phyloP scores from a whole-genome alignment of 2,888 invertebrate genomes.

The Asteroscopus sphinx region DNA sequence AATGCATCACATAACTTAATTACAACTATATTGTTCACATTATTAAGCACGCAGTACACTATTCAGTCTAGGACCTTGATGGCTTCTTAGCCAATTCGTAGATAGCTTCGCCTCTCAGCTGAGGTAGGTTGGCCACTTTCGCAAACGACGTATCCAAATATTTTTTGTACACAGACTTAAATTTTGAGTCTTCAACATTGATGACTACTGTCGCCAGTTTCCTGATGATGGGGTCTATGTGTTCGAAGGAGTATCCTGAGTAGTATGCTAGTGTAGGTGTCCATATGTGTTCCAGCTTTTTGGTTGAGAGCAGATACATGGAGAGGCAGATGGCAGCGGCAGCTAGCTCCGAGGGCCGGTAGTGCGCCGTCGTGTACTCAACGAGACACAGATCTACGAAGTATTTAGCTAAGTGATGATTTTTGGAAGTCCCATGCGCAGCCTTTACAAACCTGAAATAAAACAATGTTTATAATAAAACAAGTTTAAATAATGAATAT shows the following conservation, averaged over 20 bases:
- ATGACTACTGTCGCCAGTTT: conserved; percentile 92
- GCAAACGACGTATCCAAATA: conserved; percentile 90
- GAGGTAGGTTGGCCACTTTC: conserved; percentile 91
- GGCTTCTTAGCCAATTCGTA: conserved; percentile 68
- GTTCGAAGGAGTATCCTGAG: conserved; percentile 92
- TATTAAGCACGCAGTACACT: conserved; percentile 41
- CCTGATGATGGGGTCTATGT: conserved; percentile 92
- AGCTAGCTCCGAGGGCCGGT: conserved; percentile 95
- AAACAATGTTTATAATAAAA: conserved; percentile 7
- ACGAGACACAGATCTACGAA: conserved; percentile 95
- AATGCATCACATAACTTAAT: conserved; percentile 42
- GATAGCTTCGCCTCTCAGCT: conserved; percentile 87
- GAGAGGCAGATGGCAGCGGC: conserved; percentile 95
- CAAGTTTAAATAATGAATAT: no score
- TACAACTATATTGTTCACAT: conserved; percentile 37
- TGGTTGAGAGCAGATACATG: conserved; percentile 88
- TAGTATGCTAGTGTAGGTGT: conserved; percentile 93
- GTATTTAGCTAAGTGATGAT: conserved; percentile 96
- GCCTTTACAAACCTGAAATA: conserved; percentile 90
- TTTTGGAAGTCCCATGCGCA: conserved; percentile 89
- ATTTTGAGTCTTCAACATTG: conserved; percentile 92
- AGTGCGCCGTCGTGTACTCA: conserved; percentile 94
- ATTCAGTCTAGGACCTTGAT: conserved; percentile 46
- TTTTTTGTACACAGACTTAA: conserved; percentile 92
- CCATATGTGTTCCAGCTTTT: conserved; percentile 90